Evolutionary conservation across 2,797 vertebrate species (phyloP).

Genomic region (Rhadinocentrus ornatus): DNA sequence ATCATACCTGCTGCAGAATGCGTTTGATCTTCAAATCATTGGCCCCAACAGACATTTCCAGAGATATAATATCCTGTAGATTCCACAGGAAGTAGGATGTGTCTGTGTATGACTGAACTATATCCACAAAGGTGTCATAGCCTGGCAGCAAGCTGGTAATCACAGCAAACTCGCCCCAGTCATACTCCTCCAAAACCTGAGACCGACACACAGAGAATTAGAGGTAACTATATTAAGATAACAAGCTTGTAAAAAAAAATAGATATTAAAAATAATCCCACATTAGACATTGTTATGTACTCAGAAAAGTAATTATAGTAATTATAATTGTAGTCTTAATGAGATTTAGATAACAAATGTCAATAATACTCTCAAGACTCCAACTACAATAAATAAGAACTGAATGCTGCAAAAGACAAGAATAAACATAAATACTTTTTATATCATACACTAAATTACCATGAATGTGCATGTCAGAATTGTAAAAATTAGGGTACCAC

Average conservation of each 20-base stretch:
- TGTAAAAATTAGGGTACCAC: slow-evolving; percentile 8
- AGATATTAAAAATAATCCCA: not conserved
- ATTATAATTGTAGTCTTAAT: not conserved
- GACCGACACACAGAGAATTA: slow-evolving; percentile 22
- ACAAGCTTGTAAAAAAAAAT: not conserved
- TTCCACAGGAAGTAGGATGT: slow-evolving; percentile 94
- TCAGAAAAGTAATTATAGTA: not conserved
- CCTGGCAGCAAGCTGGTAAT: slow-evolving; percentile 96
- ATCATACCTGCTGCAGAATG: slow-evolving; percentile 88
- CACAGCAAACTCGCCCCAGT: slow-evolving; percentile 93
- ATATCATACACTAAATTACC: not conserved
- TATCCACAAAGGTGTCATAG: slow-evolving; percentile 91
- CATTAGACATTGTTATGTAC: not conserved
- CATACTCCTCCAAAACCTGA: slow-evolving; percentile 97
- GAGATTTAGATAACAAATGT: not conserved
- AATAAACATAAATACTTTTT: not conserved
- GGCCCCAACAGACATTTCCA: slow-evolving; percentile 92
- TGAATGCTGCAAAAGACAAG: not conserved
- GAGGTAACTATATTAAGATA: not conserved
- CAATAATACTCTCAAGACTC: not conserved
- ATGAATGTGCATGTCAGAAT: not conserved
- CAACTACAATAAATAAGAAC: not conserved
- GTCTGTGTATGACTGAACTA: slow-evolving; percentile 91
- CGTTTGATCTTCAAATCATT: slow-evolving; percentile 85
- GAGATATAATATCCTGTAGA: slow-evolving; percentile 90